A percentile compares a stretch with the other conserved stretches of the same genome.
These are phyloP conservation scores for Sylvilagus bachmani DNA, from an alignment of 2,113 vertebrate species.

Conservation along the genomic window DNA sequence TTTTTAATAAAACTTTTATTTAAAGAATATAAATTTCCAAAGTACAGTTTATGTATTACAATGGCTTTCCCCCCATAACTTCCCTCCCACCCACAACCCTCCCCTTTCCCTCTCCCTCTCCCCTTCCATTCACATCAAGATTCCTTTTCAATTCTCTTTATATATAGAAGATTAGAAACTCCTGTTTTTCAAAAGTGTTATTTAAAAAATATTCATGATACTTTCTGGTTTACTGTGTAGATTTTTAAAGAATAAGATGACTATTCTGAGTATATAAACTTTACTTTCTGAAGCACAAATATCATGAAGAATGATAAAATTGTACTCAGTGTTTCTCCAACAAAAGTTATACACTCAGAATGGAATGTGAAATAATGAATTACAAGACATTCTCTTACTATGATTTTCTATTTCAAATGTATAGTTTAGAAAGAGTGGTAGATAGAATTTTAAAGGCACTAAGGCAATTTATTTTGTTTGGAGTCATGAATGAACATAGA, in stretches of 20 bases:
- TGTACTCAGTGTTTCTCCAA: background rate
- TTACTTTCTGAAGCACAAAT: slow-evolving; percentile 41
- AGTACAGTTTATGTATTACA: too few species aligned
- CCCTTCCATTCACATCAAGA: too few species aligned
- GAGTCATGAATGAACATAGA: background rate
- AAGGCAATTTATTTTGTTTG: background rate
- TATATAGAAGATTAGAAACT: too few species aligned
- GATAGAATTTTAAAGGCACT: slow-evolving; percentile 29
- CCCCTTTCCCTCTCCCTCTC: too few species aligned
- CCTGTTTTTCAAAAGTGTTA: background rate
- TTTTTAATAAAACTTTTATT: too few species aligned
- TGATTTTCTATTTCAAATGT: slow-evolving; percentile 46
- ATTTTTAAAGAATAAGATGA: slow-evolving; percentile 39
- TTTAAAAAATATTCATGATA: background rate
- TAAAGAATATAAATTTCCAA: too few species aligned
- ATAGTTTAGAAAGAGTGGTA: slow-evolving; percentile 25
- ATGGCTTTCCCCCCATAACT: too few species aligned
- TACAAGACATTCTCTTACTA: background rate
- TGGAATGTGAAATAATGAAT: slow-evolving; percentile 22
- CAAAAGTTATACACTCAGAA: background rate
- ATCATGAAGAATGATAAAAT: background rate
- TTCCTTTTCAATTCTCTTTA: too few species aligned
- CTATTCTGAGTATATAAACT: background rate
- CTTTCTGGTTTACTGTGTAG: background rate
- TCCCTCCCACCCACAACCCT: too few species aligned